Conservation (phyloP, 2,797 vertebrate species). For the Melanotaenia trifasciata region DNA sequence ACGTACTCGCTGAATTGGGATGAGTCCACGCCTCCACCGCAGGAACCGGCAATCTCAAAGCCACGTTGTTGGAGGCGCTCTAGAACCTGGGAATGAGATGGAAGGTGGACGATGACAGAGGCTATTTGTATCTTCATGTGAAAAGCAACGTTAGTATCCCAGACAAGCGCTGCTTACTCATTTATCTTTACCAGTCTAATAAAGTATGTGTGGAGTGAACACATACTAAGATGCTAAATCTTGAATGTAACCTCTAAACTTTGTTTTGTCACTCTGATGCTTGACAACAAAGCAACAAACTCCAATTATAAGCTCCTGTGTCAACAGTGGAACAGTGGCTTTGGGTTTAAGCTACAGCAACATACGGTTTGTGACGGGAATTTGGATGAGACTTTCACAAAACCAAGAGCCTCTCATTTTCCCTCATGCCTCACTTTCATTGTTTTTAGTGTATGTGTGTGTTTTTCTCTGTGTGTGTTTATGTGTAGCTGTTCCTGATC, state of each 20-base stretch:
- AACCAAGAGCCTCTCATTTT: conserved; percentile 59
- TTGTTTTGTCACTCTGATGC: conserved; percentile 29
- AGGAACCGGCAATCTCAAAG: conserved; percentile 95
- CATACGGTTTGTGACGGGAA: conserved; percentile 65
- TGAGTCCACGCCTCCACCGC: conserved; percentile 96
- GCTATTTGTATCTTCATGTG: neutral
- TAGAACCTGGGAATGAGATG: conserved; percentile 85
- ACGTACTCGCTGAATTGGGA: conserved; percentile 99
- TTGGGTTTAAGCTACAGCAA: conserved; percentile 51
- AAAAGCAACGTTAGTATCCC: conserved; percentile 1
- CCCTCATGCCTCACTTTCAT: conserved; percentile 63
- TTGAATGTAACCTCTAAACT: conserved; percentile 36
- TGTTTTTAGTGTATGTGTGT: conserved; percentile 60
- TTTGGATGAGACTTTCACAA: conserved; percentile 59
- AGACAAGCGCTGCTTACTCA: neutral
- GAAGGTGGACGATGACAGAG: conserved; percentile 15
- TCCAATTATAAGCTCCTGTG: conserved; percentile 21
- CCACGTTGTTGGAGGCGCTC: conserved; percentile 97
- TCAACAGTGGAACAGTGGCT: conserved; percentile 53
- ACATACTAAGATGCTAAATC: conserved; percentile 27
- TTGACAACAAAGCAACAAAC: conserved; percentile 18
- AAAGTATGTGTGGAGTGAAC: conserved; percentile 5
- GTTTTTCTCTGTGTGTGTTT: conserved; percentile 36
- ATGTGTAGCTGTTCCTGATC: conserved; percentile 68
- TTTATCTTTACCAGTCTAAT: conserved; percentile 11